A percentile compares a stretch with the other conserved stretches of the same genome.
phyloP scores from a whole-genome alignment of 2,888 invertebrate genomes.

The Altica lythri region DNA sequence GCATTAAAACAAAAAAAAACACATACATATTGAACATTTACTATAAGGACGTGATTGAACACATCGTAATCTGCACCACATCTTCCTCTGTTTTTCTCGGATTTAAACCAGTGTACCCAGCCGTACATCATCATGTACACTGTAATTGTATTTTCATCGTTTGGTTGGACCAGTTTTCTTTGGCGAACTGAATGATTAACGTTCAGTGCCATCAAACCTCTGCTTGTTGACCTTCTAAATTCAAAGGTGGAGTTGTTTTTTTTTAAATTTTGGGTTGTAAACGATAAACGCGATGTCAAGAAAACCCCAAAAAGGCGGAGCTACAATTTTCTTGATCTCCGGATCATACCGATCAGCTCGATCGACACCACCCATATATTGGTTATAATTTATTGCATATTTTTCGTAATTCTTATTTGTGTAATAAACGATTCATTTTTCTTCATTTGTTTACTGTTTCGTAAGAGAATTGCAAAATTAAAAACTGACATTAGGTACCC shows the following conservation, averaged over 20 bases:
- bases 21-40: constrained; percentile 22
- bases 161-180: constrained; percentile 15
- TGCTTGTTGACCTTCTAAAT: constrained; percentile 19
- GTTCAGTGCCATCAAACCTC: constrained; percentile 23
- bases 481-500: no score
- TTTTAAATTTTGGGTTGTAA: constrained; percentile 14
- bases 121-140: constrained; percentile 15
- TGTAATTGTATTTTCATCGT: constrained; percentile 10
- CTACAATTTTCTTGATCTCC: constrained; percentile 41
- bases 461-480: no score
- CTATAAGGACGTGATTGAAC: constrained; percentile 19
- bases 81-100: constrained; percentile 23
- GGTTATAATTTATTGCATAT: constrained; percentile 24
- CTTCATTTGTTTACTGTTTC: no score
- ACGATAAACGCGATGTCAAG: constrained; percentile 20
- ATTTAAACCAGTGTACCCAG: constrained; percentile 24
- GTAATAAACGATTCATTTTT: no score
- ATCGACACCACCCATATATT: constrained; percentile 28
- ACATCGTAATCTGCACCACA: constrained; percentile 23
- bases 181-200: neutral
- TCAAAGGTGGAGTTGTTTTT: constrained; percentile 20
- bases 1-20: constrained; percentile 18
- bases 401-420: no score
- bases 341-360: constrained; percentile 20
- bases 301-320: constrained; percentile 39